Conservation (phyloP, 2,888 invertebrate species). For the Tenthredo scrophulariae region DNA sequence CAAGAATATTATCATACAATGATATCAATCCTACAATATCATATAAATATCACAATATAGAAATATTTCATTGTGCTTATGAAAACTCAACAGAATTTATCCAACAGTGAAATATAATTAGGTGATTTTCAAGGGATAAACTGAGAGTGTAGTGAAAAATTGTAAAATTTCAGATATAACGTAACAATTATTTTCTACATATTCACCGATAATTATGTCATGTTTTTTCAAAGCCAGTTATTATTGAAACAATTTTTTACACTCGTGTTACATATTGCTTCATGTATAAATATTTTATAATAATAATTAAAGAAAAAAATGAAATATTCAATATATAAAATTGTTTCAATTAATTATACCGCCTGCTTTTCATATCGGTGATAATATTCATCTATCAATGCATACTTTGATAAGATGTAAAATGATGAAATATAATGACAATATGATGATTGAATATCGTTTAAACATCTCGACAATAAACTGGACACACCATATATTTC, state of each 20-base stretch:
- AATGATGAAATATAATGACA: background rate
- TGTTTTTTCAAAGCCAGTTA: background rate
- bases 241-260: constrained; percentile 11
- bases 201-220: constrained; percentile 18
- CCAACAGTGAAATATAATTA: constrained; percentile 5
- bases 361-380: constrained; percentile 2
- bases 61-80: constrained; percentile 23
- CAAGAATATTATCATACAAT: background rate
- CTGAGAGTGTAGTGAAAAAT: constrained; percentile 9
- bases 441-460: constrained; percentile 18
- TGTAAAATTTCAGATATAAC: constrained; percentile 23
- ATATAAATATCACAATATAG: constrained; percentile 51
- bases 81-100: constrained; percentile 22
- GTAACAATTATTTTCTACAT: constrained; percentile 37
- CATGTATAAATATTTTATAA: constrained; percentile 18
- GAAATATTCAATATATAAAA: background rate
- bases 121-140: background rate
- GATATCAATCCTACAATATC: constrained; percentile 26
- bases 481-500: constrained; percentile 12
- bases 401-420: background rate
- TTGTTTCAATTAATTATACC: constrained; percentile 9
- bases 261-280: constrained; percentile 27
- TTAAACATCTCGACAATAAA: constrained; percentile 18
- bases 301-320: constrained; percentile 42
- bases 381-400: background rate